Evolutionary conservation across 2,888 invertebrate genomes (phyloP).

Genomic region (Halocaridina rubra): DNA sequence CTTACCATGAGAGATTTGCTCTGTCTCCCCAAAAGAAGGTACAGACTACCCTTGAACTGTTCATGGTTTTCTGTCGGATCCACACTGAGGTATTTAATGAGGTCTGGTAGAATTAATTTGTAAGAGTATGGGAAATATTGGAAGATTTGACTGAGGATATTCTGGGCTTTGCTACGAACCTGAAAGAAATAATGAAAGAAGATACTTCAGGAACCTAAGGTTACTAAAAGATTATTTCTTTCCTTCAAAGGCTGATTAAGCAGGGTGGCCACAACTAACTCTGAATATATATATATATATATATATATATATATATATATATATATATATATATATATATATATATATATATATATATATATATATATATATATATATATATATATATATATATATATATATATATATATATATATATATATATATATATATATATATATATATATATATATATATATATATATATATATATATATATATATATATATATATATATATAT

Average conservation of each 20-base stretch:
- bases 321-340: neutral
- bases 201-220: no score
- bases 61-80: slow-evolving; percentile 77
- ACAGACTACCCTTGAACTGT: slow-evolving; percentile 77
- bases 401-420: neutral
- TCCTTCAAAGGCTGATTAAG: neutral
- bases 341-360: slow-evolving; percentile 5
- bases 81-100: slow-evolving; percentile 74
- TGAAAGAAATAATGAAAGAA: slow-evolving; percentile 67
- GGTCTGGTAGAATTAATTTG: slow-evolving; percentile 75
- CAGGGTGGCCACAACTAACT: no score
- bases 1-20: slow-evolving; percentile 76
- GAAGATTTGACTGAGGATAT: slow-evolving; percentile 75
- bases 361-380: neutral
- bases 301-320: neutral
- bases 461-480: neutral
- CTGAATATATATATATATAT: neutral
- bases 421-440: neutral
- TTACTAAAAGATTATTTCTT: neutral
- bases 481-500: neutral
- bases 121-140: slow-evolving; percentile 79
- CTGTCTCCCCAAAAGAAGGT: slow-evolving; percentile 79
- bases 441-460: slow-evolving; percentile 8
- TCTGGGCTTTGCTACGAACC: slow-evolving; percentile 78
- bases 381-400: neutral